Base-by-base conservation (phyloP, 2,888 invertebrate genomes). In the Norana najaformis region DNA sequence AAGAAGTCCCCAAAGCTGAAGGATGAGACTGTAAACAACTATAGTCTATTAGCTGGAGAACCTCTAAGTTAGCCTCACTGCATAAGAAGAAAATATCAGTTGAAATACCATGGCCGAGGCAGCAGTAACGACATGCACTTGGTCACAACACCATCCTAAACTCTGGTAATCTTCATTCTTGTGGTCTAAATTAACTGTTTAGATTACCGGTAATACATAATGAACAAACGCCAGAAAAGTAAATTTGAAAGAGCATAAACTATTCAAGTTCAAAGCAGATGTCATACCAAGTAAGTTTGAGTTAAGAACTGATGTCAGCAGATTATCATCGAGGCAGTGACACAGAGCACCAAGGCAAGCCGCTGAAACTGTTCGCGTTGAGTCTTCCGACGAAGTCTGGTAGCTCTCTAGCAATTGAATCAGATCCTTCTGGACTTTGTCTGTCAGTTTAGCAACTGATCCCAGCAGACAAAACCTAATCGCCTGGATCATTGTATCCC, bases 401-500 rank as follows among this genome's bases (percentile, higher is more conserved):
- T 96, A 95, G 8, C 92, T 91, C 38, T 93, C 92, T 88, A 95
- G 92, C 18, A 98, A 95, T 41, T 97, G 97, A 2, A 95, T 94
- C n/a, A 94, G 90, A 90, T 93, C 96, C 93, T 97, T 97, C 91
- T 97, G 96, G 89, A 97, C 96, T 2, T 96, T 96, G 90, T 97
- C 97, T 0, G 97, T 96, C 97, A 98, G 97, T 96, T 98, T 98
- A 93, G 97, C 97, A 0, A 98, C 98, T 38, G 97, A 97, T 35
- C 97, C 97, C 30, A 96, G 96, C 92, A 98, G 96, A 89, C 98
- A 97, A 92, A 97, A 97, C 91, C 98, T 96, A 92, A 99, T 95
- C 11, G 98, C 98, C 95, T 98, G 98, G 91, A 99, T 95, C 96
- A 97, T 97, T 6, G 99, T 98, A 95, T 99, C 99, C 92, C 97